Percentiles rank a stretch among this genome's conserved stretches.
Evolutionary conservation across 1,140 invertebrate species (phyloP).

Genomic region (Drosophila watanabei): DNA sequence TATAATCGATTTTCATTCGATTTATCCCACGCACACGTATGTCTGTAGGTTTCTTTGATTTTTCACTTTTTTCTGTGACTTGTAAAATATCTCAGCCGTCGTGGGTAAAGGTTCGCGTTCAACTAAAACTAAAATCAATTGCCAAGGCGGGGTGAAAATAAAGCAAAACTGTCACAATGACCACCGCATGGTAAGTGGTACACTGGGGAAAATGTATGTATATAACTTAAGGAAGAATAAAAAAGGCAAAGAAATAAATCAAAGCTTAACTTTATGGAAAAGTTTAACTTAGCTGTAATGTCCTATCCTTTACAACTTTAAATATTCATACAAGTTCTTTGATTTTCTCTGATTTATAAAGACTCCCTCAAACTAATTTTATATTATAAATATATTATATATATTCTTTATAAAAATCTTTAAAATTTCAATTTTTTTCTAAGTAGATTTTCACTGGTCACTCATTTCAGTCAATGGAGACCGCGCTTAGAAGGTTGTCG

Average conservation of each 20-base stretch:
- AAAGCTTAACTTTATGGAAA: not conserved
- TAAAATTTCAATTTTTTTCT: not conserved
- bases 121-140: constrained; percentile 79
- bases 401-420: not conserved
- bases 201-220: constrained; percentile 1
- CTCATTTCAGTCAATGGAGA: constrained; percentile 9
- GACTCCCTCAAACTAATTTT: not conserved
- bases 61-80: constrained; percentile 2
- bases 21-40: constrained; percentile 17
- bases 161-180: constrained; percentile 52
- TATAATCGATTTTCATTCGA: constrained; percentile 77
- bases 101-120: constrained; percentile 39
- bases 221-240: too few species aligned
- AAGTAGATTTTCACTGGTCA: constrained; percentile 3
- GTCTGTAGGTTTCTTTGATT: constrained; percentile 8
- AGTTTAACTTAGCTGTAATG: too few species aligned
- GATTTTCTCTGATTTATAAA: not conserved
- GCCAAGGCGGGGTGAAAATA: constrained; percentile 20
- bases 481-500: constrained; percentile 23
- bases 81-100: constrained; percentile 33
- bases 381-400: not conserved
- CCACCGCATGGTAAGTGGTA: not conserved
- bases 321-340: not conserved
- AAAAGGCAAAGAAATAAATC: not conserved
- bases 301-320: too few species aligned